Percentiles rank a stretch among this genome's conserved stretches.
Conservation (phyloP, 2,888 invertebrate genomes). For the Perizoma flavofasciatum region DNA sequence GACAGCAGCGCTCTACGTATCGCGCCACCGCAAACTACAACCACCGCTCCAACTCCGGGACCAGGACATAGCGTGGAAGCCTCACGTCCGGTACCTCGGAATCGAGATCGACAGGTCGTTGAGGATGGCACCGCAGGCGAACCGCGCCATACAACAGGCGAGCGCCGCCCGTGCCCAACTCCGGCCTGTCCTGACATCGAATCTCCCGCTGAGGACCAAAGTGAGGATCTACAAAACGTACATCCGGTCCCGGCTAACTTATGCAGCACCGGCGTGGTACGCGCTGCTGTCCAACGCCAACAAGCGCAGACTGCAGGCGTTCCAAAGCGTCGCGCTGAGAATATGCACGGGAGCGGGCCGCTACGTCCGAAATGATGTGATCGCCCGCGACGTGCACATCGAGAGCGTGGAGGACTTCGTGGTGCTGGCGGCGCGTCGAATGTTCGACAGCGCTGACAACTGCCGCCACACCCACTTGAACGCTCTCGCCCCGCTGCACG, state of each 20-base stretch:
- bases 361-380: conserved; percentile 15
- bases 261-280: conserved; percentile 18
- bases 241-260: conserved; percentile 27
- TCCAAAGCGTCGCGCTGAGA: not conserved
- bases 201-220: conserved; percentile 34
- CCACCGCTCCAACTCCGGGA: conserved; percentile 16
- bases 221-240: conserved; percentile 35
- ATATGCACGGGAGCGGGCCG: conserved; percentile 4
- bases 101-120: conserved; percentile 33
- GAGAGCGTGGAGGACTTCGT: conserved; percentile 13
- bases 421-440: not conserved
- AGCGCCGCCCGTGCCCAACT: conserved; percentile 21
- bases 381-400: conserved; percentile 12
- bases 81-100: conserved; percentile 32
- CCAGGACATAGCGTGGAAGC: conserved; percentile 22
- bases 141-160: conserved; percentile 17
- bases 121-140: conserved; percentile 30
- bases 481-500: conserved; percentile 9
- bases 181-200: conserved; percentile 28
- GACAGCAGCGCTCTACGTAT: conserved; percentile 17
- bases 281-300: not conserved
- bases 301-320: not conserved
- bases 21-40: not conserved
- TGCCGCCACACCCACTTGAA: conserved; percentile 2
- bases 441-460: conserved; percentile 10